Conservation (phyloP, 2,113 vertebrate species). For the Eulacestoma nigropectus region DNA sequence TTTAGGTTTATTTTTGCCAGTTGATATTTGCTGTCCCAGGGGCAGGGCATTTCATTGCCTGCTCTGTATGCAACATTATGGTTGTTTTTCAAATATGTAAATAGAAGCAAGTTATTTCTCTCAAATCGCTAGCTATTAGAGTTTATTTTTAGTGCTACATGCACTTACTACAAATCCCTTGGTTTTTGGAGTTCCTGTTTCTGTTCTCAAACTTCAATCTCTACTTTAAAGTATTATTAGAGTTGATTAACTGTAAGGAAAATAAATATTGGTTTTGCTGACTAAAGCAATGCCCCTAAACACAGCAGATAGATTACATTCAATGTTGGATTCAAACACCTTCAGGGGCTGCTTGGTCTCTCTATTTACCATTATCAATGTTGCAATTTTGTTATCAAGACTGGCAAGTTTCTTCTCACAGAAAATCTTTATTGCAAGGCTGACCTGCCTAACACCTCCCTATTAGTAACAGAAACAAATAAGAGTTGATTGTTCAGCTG, state of each 20-base stretch:
- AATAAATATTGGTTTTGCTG: background rate
- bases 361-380: background rate
- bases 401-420: background rate
- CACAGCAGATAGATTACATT: background rate
- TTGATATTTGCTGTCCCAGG: background rate
- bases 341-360: background rate
- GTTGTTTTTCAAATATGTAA: background rate
- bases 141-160: background rate
- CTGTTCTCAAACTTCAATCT: background rate
- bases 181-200: background rate
- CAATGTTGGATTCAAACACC: background rate
- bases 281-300: background rate
- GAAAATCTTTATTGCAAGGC: background rate
- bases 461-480: constrained; percentile 60
- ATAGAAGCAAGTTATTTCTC: background rate
- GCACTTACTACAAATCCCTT: background rate
- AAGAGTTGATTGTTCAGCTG: constrained; percentile 61
- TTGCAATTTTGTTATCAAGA: constrained; percentile 2
- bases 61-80: background rate
- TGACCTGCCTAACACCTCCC: background rate
- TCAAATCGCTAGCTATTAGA: background rate
- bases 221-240: background rate
- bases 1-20: background rate
- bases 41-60: background rate
- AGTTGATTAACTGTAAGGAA: background rate